Conservation (phyloP, 2,888 invertebrate species). For the Amphipyra berbera region DNA sequence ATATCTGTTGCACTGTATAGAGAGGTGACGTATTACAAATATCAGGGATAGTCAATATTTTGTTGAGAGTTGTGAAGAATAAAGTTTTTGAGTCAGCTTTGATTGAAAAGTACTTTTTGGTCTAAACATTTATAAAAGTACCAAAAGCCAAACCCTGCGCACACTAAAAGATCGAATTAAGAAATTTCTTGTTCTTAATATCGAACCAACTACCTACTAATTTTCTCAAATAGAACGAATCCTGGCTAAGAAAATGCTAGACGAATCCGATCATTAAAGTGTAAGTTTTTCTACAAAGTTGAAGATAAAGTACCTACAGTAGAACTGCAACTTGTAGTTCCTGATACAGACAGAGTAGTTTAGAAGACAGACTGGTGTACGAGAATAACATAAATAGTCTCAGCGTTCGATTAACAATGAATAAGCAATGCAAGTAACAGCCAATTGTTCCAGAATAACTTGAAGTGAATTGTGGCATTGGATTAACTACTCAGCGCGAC, state of each 20-base stretch:
- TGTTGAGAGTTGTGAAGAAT: not conserved
- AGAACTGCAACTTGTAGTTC: conserved; percentile 23
- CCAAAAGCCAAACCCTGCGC: too few relatives aligned
- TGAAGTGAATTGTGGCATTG: conserved; percentile 85
- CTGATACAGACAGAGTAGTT: conserved; percentile 12
- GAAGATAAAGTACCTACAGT: conserved; percentile 5
- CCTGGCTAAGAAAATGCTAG: not conserved
- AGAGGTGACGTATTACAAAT: conserved; percentile 12
- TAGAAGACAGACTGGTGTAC: conserved; percentile 13
- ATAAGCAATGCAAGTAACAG: conserved; percentile 80
- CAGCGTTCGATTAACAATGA: conserved; percentile 70
- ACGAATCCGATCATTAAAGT: conserved; percentile 5
- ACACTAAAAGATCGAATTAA: too few relatives aligned
- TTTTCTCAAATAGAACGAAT: too few relatives aligned
- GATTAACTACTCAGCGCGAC: conserved; percentile 87
- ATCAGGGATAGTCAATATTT: conserved; percentile 20
- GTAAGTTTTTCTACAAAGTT: conserved; percentile 24
- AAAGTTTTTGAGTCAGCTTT: not conserved
- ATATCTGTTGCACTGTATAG: conserved; percentile 46
- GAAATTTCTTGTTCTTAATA: too few relatives aligned
- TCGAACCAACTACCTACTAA: too few relatives aligned
- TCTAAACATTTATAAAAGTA: too few relatives aligned
- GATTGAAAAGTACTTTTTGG: not conserved
- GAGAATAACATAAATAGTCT: conserved; percentile 56
- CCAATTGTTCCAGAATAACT: conserved; percentile 83